These are phyloP conservation scores for Notolabrus celidotus DNA, from an alignment of 2,797 vertebrate genomes.

Conservation along the genomic window DNA sequence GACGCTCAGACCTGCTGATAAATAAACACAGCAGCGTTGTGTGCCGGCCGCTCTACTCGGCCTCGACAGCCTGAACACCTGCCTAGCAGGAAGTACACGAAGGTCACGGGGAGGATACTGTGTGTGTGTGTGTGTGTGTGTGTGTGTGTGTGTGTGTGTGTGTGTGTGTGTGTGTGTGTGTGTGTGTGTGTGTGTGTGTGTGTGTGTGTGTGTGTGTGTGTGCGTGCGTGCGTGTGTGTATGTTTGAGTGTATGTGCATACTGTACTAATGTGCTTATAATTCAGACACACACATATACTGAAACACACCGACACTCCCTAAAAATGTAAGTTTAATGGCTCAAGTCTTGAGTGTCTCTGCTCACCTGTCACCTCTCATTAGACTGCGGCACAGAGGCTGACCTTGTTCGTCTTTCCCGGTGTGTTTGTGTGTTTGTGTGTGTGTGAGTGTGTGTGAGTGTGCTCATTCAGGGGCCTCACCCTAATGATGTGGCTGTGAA, in stretches of 20 bases:
- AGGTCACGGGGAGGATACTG: slow-evolving; percentile 69
- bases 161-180: slow-evolving; percentile 36
- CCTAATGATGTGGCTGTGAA: slow-evolving; percentile 88
- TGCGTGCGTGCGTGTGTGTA: slow-evolving; percentile 30
- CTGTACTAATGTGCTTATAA: slow-evolving; percentile 47
- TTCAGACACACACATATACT: slow-evolving; percentile 44
- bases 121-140: slow-evolving; percentile 32
- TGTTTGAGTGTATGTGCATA: slow-evolving; percentile 29
- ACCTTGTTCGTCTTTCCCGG: slow-evolving; percentile 84
- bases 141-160: slow-evolving; percentile 28
- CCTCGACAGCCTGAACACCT: slow-evolving; percentile 71
- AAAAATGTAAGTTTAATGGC: slow-evolving; percentile 82
- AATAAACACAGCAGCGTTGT: slow-evolving; percentile 67
- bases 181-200: slow-evolving; percentile 29
- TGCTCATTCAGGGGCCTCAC: slow-evolving; percentile 60
- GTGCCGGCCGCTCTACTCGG: slow-evolving; percentile 58
- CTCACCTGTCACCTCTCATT: slow-evolving; percentile 89
- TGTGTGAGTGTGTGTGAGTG: slow-evolving; percentile 14
- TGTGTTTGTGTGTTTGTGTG: slow-evolving; percentile 58
- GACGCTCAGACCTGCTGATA: slow-evolving; percentile 63
- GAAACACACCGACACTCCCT: slow-evolving; percentile 49
- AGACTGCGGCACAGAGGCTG: slow-evolving; percentile 76
- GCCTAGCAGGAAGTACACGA: slow-evolving; percentile 69
- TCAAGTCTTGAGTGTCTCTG: slow-evolving; percentile 79
- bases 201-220: slow-evolving; percentile 23